Conservation (phyloP, 2,113 vertebrate genomes). For the Prinia subflava region DNA sequence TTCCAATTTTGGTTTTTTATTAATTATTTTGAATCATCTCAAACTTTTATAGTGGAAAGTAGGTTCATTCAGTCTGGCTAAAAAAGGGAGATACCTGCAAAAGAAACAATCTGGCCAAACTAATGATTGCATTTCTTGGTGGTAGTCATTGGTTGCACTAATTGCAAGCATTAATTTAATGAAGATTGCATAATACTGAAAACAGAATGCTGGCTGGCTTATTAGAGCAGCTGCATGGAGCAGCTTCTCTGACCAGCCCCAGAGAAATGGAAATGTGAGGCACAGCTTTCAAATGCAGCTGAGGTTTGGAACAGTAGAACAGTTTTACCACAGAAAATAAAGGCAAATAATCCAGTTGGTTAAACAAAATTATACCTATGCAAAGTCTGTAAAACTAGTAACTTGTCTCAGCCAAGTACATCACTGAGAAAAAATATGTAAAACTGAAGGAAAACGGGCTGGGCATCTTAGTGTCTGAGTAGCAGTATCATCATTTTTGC, state of each 20-base stretch:
- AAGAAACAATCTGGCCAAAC: neutral
- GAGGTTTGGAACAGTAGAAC: neutral
- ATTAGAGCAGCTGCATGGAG: neutral
- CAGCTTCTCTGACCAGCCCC: neutral
- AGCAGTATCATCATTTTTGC: neutral
- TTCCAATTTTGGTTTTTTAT: neutral
- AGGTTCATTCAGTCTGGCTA: neutral
- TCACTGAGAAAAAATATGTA: neutral
- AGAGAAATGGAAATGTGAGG: neutral
- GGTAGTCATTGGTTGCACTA: neutral
- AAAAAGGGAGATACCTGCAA: neutral
- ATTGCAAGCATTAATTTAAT: neutral
- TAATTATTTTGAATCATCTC: neutral
- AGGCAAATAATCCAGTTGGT: neutral
- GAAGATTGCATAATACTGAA: neutral
- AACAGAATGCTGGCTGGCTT: neutral
- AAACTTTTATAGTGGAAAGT: neutral
- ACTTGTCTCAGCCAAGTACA: neutral
- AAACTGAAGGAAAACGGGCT: neutral
- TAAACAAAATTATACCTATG: neutral
- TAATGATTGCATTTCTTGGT: neutral
- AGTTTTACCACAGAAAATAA: neutral
- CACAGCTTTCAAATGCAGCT: neutral
- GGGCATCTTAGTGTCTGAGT: neutral
- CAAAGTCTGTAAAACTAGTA: neutral